phyloP scores from a whole-genome alignment of 2,113 vertebrate genomes.

The Peucedramus taeniatus region DNA sequence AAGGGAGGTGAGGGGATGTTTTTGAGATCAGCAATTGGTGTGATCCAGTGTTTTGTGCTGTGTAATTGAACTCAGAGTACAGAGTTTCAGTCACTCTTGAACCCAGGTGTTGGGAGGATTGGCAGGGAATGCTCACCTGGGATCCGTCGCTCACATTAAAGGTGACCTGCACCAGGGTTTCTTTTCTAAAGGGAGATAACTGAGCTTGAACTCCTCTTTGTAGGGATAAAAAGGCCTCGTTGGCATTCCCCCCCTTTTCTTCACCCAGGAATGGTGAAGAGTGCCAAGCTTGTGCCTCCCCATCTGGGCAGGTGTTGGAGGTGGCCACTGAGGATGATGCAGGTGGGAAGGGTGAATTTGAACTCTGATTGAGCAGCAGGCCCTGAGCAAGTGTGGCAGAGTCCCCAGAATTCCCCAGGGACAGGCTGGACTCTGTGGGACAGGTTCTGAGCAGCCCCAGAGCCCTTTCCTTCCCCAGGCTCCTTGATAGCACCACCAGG shows the following conservation, averaged over 20 bases:
- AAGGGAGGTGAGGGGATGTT: background rate
- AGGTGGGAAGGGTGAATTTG: background rate
- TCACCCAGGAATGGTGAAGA: background rate
- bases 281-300: background rate
- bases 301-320: background rate
- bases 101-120: background rate
- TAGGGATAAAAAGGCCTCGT: background rate
- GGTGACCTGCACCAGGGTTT: background rate
- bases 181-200: background rate
- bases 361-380: fast-evolving
- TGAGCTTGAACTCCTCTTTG: background rate
- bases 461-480: background rate
- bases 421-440: background rate
- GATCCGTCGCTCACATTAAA: background rate
- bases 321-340: background rate
- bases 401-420: background rate
- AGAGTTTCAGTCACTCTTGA: background rate
- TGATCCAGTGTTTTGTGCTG: background rate
- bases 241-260: background rate
- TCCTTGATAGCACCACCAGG: background rate
- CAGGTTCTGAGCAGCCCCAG: background rate
- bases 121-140: background rate
- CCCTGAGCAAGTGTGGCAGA: too few relatives aligned
- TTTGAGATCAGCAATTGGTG: background rate
- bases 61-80: background rate